Conservation (phyloP, 2,797 vertebrate genomes). For the Smutsia temminckii region DNA sequence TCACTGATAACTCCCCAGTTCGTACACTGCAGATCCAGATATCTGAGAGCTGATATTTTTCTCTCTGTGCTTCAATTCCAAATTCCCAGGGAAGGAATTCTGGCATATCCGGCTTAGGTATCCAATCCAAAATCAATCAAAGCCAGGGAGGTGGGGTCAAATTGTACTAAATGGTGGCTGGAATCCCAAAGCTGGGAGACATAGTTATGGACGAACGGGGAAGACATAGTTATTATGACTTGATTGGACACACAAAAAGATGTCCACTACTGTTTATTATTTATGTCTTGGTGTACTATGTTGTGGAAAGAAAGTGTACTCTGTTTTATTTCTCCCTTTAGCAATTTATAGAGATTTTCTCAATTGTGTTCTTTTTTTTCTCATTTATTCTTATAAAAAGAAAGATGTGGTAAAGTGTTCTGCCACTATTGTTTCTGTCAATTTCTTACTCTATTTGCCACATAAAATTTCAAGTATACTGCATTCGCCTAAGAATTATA, state of each 20-base stretch:
- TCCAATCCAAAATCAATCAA: background rate
- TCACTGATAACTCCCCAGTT: background rate
- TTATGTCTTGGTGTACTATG: background rate
- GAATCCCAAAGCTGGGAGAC: background rate
- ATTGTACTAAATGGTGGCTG: background rate
- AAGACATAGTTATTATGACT: background rate
- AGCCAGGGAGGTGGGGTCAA: background rate
- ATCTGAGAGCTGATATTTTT: background rate
- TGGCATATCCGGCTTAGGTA: background rate
- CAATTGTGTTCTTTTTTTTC: background rate
- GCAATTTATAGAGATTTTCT: background rate
- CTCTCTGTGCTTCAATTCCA: background rate
- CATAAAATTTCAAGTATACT: background rate
- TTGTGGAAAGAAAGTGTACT: background rate
- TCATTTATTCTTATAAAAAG: background rate
- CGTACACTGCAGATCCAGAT: background rate
- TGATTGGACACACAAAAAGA: background rate
- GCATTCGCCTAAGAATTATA: background rate
- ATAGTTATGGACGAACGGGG: too few species aligned
- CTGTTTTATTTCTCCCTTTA: constrained; percentile 26
- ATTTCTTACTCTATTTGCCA: background rate
- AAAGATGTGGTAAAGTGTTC: background rate
- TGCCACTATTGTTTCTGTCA: background rate
- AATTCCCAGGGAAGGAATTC: background rate
- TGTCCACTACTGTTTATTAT: background rate